These are phyloP conservation scores for Atta colombica DNA, from an alignment of 1,140 invertebrate genomes.

Conservation along the genomic window DNA sequence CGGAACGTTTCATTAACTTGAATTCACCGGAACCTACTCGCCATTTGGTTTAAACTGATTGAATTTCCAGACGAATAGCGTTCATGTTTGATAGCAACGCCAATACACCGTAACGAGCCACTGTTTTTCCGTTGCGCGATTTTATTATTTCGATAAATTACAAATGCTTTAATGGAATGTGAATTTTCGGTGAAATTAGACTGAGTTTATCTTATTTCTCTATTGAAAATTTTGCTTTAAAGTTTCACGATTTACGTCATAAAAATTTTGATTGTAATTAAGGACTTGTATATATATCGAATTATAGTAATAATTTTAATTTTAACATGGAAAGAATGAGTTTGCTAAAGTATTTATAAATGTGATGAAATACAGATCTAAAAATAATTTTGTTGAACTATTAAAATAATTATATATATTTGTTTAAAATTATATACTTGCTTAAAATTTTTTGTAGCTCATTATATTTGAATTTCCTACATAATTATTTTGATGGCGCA, in stretches of 20 bases:
- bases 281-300: neutral
- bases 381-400: too few relatives aligned
- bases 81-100: conserved; percentile 42
- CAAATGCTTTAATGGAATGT: conserved; percentile 16
- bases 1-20: conserved; percentile 72
- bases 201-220: neutral
- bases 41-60: conserved; percentile 66
- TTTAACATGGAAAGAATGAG: neutral
- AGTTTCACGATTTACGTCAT: neutral
- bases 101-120: conserved; percentile 35
- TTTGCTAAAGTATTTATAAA: too few relatives aligned
- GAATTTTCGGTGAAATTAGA: conserved; percentile 21
- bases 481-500: too few relatives aligned
- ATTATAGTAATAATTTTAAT: neutral
- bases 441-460: too few relatives aligned
- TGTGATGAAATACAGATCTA: too few relatives aligned
- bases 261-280: neutral
- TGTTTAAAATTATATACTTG: too few relatives aligned
- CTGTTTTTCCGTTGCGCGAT: conserved; percentile 29
- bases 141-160: conserved; percentile 54
- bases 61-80: conserved; percentile 58
- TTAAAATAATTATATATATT: too few relatives aligned
- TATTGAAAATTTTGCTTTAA: neutral
- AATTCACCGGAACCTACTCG: conserved; percentile 37
- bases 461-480: too few relatives aligned